phyloP scores from a whole-genome alignment of 2,888 invertebrate species.

The Caenorhabditis sinica region DNA sequence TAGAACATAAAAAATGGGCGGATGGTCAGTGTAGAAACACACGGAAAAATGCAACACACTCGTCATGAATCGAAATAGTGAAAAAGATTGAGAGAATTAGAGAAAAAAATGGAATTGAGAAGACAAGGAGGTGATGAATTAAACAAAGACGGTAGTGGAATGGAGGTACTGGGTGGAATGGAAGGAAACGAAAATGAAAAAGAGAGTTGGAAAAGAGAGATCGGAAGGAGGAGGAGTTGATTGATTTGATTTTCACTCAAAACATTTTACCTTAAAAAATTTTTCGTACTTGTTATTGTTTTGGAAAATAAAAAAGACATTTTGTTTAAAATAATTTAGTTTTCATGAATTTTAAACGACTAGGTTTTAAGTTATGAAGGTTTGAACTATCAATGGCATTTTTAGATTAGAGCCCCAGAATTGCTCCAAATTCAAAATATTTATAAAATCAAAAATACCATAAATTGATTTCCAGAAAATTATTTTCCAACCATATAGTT shows the following conservation, averaged over 20 bases:
- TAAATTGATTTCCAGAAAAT: background rate
- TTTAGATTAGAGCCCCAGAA: too few relatives aligned
- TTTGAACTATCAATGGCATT: too few relatives aligned
- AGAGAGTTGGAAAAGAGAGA: slow-evolving; percentile 3
- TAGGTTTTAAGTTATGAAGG: too few relatives aligned
- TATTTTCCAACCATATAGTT: too few relatives aligned
- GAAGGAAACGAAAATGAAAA: slow-evolving; percentile 11
- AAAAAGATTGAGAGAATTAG: slow-evolving; percentile 5
- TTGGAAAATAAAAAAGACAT: too few relatives aligned
- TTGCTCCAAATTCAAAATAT: background rate
- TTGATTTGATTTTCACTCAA: too few relatives aligned
- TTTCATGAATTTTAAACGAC: too few relatives aligned
- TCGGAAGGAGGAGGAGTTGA: slow-evolving; percentile 31
- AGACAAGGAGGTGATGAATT: slow-evolving; percentile 48
- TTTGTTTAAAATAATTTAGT: too few relatives aligned
- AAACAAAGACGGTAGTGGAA: slow-evolving; percentile 50
- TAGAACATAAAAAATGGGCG: slow-evolving; percentile 3
- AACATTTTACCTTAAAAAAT: too few relatives aligned
- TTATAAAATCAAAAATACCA: background rate
- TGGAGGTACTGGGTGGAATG: slow-evolving; percentile 11
- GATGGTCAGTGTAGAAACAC: background rate
- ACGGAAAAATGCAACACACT: background rate
- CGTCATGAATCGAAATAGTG: background rate
- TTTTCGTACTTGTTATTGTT: too few relatives aligned
- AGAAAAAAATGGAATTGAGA: slow-evolving; percentile 21